Percentiles rank a stretch among this genome's conserved stretches.
Evolutionary conservation across 2,113 vertebrate genomes (phyloP).

Genomic region (Stegastes partitus): DNA sequence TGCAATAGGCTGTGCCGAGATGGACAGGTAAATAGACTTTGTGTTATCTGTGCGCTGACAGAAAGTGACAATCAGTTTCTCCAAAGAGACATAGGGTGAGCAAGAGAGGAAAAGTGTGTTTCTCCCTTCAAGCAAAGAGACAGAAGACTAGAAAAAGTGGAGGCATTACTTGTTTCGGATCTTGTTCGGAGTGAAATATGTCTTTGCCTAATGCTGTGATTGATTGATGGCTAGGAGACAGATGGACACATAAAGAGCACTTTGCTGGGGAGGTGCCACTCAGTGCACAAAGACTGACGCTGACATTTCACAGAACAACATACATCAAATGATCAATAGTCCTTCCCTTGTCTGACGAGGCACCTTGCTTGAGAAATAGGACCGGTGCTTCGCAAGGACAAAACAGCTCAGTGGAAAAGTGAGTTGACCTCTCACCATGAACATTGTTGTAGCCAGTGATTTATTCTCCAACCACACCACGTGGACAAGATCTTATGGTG

Average conservation of each 20-base stretch:
- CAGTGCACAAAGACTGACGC: conserved; percentile 67
- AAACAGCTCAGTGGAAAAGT: conserved; percentile 31
- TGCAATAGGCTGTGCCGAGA: conserved; percentile 42
- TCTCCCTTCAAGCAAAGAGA: conserved; percentile 17
- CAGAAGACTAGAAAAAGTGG: conserved; percentile 31
- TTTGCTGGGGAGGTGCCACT: conserved; percentile 68
- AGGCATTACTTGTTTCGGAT: conserved; percentile 58
- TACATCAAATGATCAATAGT: conserved; percentile 76
- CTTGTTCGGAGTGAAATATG: conserved; percentile 69
- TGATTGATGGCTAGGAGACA: conserved; percentile 65
- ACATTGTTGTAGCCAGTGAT: conserved; percentile 44
- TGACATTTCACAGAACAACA: conserved; percentile 74
- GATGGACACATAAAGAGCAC: conserved; percentile 65
- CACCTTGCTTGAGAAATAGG: conserved; percentile 59
- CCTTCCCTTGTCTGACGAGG: conserved; percentile 44
- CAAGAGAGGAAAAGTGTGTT: conserved; percentile 11
- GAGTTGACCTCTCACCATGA: conserved; percentile 57
- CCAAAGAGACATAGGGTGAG: conserved; percentile 26
- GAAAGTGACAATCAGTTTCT: conserved; percentile 58
- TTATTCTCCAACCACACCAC: conserved; percentile 28
- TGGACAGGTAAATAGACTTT: conserved; percentile 60
- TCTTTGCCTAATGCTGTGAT: conserved; percentile 71
- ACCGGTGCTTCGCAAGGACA: conserved; percentile 46
- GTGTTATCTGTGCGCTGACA: conserved; percentile 20
- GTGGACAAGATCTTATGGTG: conserved; percentile 5